Evolutionary conservation across 1,140 invertebrate genomes (phyloP).

Genomic region (Drosophila cardini): DNA sequence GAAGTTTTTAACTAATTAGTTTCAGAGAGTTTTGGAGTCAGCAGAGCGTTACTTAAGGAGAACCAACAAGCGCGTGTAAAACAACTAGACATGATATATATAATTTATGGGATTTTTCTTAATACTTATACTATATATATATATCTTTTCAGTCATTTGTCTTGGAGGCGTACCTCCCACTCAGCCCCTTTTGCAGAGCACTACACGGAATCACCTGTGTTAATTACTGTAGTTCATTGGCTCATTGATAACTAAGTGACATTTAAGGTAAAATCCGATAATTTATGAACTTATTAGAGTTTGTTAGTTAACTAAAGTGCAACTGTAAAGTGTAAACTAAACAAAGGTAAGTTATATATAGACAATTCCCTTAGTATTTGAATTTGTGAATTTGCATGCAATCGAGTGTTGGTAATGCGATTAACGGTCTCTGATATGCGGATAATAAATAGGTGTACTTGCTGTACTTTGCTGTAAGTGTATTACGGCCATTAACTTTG

Average conservation of each 20-base stretch:
- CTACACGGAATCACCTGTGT: slow-evolving; percentile 8
- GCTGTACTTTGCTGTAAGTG: slow-evolving; percentile 22
- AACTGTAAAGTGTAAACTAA: slow-evolving; percentile 19
- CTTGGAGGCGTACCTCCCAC: slow-evolving; percentile 38
- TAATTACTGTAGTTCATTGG: slow-evolving; percentile 65
- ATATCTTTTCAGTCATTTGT: slow-evolving; percentile 68
- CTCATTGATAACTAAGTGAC: slow-evolving; percentile 75
- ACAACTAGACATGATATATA: slow-evolving; percentile 44
- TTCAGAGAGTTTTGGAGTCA: slow-evolving; percentile 21
- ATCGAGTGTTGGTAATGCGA: slow-evolving; percentile 73
- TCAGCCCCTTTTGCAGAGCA: not conserved
- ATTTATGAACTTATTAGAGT: slow-evolving; percentile 81
- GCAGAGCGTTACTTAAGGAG: slow-evolving; percentile 30
- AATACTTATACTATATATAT: no score
- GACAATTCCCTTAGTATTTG: slow-evolving; percentile 4
- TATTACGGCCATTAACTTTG: slow-evolving; percentile 57
- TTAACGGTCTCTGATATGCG: slow-evolving; percentile 56
- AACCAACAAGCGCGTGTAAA: slow-evolving; percentile 25
- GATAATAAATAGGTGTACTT: slow-evolving; percentile 72
- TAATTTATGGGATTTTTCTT: slow-evolving; percentile 58
- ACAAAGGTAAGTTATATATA: slow-evolving; percentile 1
- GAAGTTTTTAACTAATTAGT: slow-evolving; percentile 39
- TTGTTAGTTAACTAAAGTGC: slow-evolving; percentile 29
- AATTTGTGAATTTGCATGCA: slow-evolving; percentile 42
- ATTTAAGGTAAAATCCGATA: slow-evolving; percentile 75